phyloP scores from a whole-genome alignment of 2,888 invertebrate species.

The Diplolepis rosae region DNA sequence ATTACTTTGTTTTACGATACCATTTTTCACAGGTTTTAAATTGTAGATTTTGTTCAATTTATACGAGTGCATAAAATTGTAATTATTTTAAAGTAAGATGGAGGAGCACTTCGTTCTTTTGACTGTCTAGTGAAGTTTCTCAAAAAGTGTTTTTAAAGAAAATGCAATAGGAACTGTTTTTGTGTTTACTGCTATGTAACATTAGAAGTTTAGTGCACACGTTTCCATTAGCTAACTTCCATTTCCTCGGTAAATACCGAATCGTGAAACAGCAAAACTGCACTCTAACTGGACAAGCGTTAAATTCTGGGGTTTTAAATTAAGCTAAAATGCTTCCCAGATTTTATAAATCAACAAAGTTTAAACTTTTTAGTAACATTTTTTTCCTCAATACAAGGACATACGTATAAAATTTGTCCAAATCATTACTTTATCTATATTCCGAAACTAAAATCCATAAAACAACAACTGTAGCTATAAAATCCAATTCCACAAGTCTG shows the following conservation, averaged over 20 bases:
- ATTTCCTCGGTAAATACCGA: constrained; percentile 12
- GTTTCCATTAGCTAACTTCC: constrained; percentile 24
- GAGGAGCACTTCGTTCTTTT: not conserved
- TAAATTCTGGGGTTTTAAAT: not conserved
- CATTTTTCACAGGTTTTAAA: not conserved
- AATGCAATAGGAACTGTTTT: not conserved
- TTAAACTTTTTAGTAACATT: not conserved
- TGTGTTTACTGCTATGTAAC: constrained; percentile 1
- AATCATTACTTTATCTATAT: not conserved
- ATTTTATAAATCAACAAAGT: not conserved
- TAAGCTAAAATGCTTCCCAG: not conserved
- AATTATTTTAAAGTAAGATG: not conserved
- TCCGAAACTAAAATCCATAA: not conserved
- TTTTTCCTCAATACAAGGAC: not conserved
- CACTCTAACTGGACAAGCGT: not conserved
- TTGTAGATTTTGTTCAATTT: too few relatives aligned
- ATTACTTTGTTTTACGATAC: not conserved
- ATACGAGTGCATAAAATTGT: not conserved
- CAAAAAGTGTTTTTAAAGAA: not conserved
- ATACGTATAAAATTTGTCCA: too few relatives aligned
- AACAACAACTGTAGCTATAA: not conserved
- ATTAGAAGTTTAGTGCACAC: constrained; percentile 16
- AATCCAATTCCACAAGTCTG: not conserved
- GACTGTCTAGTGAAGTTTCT: not conserved
- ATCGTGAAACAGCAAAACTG: constrained; percentile 9